These are phyloP conservation scores for Clupea harengus DNA, from an alignment of 2,113 vertebrate genomes.

Conservation along the genomic window DNA sequence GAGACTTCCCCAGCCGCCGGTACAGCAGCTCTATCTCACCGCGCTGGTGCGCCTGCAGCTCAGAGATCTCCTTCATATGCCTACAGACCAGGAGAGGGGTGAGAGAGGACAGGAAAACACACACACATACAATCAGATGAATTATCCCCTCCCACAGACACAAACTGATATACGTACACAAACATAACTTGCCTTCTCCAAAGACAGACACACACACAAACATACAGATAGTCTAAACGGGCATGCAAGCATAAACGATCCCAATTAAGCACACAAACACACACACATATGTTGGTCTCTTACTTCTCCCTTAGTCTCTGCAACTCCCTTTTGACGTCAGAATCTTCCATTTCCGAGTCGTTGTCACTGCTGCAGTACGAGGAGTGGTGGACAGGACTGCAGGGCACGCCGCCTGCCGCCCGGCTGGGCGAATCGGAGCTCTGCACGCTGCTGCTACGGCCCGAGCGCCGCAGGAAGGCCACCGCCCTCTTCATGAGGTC, in stretches of 20 bases:
- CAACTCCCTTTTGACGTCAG: slow-evolving; percentile 89
- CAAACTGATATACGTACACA: neutral
- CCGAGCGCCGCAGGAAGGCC: slow-evolving; percentile 85
- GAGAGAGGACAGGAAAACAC: slow-evolving; percentile 6
- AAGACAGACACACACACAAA: neutral
- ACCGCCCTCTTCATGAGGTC: slow-evolving; percentile 88
- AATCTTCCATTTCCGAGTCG: slow-evolving; percentile 93
- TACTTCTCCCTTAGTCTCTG: slow-evolving; percentile 94
- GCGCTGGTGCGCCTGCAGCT: slow-evolving; percentile 91
- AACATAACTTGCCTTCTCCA: neutral
- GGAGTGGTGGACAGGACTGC: slow-evolving; percentile 78
- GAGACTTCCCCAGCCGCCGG: slow-evolving; percentile 81
- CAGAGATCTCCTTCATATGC: slow-evolving; percentile 94
- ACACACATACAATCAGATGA: slow-evolving; percentile 24
- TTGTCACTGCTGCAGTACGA: slow-evolving; percentile 97
- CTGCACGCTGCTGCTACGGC: slow-evolving; percentile 76
- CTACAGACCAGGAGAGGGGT: slow-evolving; percentile 56
- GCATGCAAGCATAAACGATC: too few relatives aligned
- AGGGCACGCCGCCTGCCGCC: slow-evolving; percentile 75
- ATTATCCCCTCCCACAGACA: neutral
- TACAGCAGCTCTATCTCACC: slow-evolving; percentile 93
- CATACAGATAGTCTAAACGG: neutral
- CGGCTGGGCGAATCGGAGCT: slow-evolving; percentile 77
- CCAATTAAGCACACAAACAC: too few relatives aligned
- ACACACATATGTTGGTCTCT: slow-evolving; percentile 42